phyloP scores from a whole-genome alignment of 2,113 vertebrate genomes.

The Chlorodrepanis virens region DNA sequence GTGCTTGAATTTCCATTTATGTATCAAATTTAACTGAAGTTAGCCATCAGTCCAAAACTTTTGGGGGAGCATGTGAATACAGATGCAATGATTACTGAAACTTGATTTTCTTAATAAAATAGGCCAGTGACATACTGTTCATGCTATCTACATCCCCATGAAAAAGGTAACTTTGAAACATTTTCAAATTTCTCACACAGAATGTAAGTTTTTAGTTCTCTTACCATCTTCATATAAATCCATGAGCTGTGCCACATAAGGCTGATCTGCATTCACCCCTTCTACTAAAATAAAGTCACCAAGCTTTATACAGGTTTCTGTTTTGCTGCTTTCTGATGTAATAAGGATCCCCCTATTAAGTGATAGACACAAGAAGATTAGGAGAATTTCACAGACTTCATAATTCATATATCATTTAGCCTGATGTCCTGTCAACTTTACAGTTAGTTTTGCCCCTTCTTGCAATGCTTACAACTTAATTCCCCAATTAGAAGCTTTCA shows the following conservation, averaged over 20 bases:
- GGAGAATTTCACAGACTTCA: neutral
- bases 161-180: neutral
- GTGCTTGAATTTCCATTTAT: neutral
- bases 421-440: neutral
- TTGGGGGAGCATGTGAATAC: neutral
- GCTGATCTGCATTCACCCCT: constrained; percentile 78
- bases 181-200: neutral
- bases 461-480: neutral
- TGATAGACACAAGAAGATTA: neutral
- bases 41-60: neutral
- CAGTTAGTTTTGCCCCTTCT: neutral
- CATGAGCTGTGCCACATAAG: constrained; percentile 84
- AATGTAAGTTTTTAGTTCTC: neutral
- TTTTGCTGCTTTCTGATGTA: constrained; percentile 60
- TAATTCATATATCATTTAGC: neutral
- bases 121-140: neutral
- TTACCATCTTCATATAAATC: constrained; percentile 87
- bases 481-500: neutral
- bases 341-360: constrained; percentile 79
- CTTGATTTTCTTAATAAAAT: neutral
- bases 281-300: constrained; percentile 88
- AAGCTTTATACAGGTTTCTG: constrained; percentile 56
- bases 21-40: neutral
- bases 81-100: neutral
- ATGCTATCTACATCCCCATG: neutral